Base-by-base conservation (phyloP, 37 sponge, comb jelly and placozoan genomes). In the Diacarnus erythraeanus region DNA sequence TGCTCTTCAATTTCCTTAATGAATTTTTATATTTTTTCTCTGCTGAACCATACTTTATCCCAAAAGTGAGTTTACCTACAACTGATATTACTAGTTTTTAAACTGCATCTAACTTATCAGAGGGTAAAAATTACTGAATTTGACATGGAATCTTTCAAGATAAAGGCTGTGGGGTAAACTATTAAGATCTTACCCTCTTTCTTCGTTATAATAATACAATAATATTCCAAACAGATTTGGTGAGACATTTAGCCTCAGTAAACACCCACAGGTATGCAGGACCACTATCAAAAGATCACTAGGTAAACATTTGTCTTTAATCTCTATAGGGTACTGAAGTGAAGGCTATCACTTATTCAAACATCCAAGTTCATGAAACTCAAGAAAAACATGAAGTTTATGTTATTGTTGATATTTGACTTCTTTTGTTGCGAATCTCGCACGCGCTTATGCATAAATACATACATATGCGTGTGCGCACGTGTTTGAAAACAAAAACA, bases 341-440 rank as follows among this genome's bases (percentile, higher is more conserved):
- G 61, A 98, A 98, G 72, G 99, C 99, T 10, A 96, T 98, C 57
- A 98, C 99, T 6, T 98, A 98, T 73, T 96, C 96, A 9, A 96
- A 96, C 74, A 94, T 98, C 92, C 99, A 98, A 84, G 89, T 98
- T 0, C 72, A 74, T 43, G 75, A 94, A 34, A 77, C 82, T 54
- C 81, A 64, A 63, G 73, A 72, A 30, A 84, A 63, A 43, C 90
- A 90, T 61, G 98, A 97, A 56, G 69, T 86, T 12, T 97, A 95
- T 81, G 96, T 97, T 21, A 97, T 97, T 80, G 76, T 97, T 39
- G 98, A 97, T 68, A 97, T 97, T 58, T 93, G 59, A 87, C 29
- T 4, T 2, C 22, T 47, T 47, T 6, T 15, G 12, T 47, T 47
- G 51, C 12, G 51, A 47, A 47, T 47, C 12, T 47, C 51, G 51